Base-by-base conservation (phyloP, 1,140 invertebrate species). In the Ruditapes philippinarum region DNA sequence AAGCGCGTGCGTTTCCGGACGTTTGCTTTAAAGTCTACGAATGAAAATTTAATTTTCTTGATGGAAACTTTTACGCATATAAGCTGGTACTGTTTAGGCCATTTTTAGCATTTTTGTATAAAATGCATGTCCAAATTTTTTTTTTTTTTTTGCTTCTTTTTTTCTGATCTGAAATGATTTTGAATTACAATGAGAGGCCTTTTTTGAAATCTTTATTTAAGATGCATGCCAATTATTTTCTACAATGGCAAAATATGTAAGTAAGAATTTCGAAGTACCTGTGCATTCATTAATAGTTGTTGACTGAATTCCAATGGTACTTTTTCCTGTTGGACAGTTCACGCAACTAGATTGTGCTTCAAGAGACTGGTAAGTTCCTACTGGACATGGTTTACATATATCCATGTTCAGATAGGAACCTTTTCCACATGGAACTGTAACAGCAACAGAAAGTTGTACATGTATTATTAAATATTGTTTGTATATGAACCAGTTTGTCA, bases 301-400 rank as follows among this genome's bases (percentile, higher is more conserved):
- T 0, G 74, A 78, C 14, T 42, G 5, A 25, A 51, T 54, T 45
- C 74, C 74, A 25, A 49, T 11, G 11, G 74, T 78, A 51, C 25
- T 51, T 78, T 78, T 78, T 78, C 74, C 74, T 17, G 22, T 33
- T 11, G 74, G 74, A 78, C 74, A 78, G 11, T 9, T 9, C 14
- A 1, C 3, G n/a, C 74, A 78, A 7, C 19, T 14, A 5, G 74
- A 9, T 28, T 78, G 74, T 9, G 7, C 49, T 33, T 78, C 74
- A 11, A 1, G 4, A 28, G 45, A 19, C 33, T 78, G 74, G 22
- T 49, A 78, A 11, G 40, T 78, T 7, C 74, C 74, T 19, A 78
- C 25, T 49, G 74, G 42, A 78, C 74, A 78, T 1, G 28, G 42
- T 49, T 78, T 54, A n/a, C 74, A 78, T 19, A 49, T 49, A n/a